Conservation (phyloP, 2,113 vertebrate species). For the Phocoena sinus region DNA sequence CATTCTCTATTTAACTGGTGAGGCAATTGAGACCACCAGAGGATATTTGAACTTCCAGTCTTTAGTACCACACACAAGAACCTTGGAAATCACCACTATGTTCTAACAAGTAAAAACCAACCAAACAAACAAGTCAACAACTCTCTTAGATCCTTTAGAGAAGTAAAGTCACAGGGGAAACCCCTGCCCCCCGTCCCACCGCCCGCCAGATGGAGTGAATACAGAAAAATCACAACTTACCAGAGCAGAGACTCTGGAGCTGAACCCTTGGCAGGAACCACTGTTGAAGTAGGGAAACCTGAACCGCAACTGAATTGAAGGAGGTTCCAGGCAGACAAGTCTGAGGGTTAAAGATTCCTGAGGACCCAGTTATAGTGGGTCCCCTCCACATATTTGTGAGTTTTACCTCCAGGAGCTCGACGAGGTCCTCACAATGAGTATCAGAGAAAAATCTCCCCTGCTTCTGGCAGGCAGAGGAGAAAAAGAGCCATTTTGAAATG, state of each 20-base stretch:
- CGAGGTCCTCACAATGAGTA: background rate
- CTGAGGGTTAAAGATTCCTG: background rate
- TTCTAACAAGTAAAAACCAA: background rate
- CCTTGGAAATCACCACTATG: background rate
- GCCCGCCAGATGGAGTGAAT: background rate
- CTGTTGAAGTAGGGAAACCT: fast-evolving
- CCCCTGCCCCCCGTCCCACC: fast-evolving
- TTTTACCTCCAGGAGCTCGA: background rate
- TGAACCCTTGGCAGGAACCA: background rate
- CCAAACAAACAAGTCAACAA: background rate
- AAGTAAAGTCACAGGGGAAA: background rate
- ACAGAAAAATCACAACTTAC: background rate
- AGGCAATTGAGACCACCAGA: background rate
- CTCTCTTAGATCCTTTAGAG: background rate
- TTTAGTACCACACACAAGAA: background rate
- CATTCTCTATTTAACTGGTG: background rate
- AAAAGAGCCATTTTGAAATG: background rate
- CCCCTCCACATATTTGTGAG: background rate
- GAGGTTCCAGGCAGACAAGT: background rate
- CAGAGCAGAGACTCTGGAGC: background rate
- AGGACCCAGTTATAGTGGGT: background rate
- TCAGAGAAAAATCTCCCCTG: background rate
- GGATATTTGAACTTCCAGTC: background rate
- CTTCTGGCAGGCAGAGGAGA: background rate
- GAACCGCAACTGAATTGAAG: background rate